phyloP scores from a whole-genome alignment of 2,888 invertebrate genomes.

The Tinea pellionella region DNA sequence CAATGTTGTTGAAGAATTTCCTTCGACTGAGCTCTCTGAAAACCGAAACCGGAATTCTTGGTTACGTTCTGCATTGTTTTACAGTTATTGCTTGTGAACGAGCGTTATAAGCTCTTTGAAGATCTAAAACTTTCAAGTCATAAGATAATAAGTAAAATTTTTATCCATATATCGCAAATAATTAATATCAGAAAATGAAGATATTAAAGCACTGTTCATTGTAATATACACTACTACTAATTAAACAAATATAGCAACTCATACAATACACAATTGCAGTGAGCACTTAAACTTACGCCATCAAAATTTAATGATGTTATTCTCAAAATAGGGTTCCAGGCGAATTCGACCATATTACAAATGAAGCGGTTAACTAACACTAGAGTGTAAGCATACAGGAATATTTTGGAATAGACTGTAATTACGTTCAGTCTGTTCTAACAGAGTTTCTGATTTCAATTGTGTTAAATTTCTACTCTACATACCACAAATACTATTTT shows the following conservation, averaged over 20 bases:
- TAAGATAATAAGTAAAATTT: slow-evolving; percentile 7
- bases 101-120: slow-evolving; percentile 14
- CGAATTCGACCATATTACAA: slow-evolving; percentile 47
- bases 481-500: too few species aligned
- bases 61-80: slow-evolving; percentile 59
- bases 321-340: background rate
- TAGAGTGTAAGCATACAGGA: slow-evolving; percentile 1
- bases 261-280: background rate
- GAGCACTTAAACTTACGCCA: background rate
- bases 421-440: background rate
- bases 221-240: background rate
- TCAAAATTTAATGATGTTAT: slow-evolving; percentile 4
- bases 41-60: slow-evolving; percentile 64
- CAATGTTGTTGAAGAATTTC: slow-evolving; percentile 65
- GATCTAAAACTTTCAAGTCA: slow-evolving; percentile 8
- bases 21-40: slow-evolving; percentile 46
- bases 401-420: slow-evolving; percentile 4
- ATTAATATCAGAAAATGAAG: background rate
- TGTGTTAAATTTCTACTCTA: background rate
- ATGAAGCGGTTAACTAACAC: slow-evolving; percentile 29
- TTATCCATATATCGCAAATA: background rate
- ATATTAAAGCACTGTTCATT: too few species aligned
- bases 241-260: too few species aligned
- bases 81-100: slow-evolving; percentile 41
- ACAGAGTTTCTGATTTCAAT: background rate